A percentile compares a stretch with the other conserved stretches of the same genome.
These are phyloP conservation scores for Ostrea denselamellosa DNA, from an alignment of 1,140 invertebrate species.

Conservation along the genomic window DNA sequence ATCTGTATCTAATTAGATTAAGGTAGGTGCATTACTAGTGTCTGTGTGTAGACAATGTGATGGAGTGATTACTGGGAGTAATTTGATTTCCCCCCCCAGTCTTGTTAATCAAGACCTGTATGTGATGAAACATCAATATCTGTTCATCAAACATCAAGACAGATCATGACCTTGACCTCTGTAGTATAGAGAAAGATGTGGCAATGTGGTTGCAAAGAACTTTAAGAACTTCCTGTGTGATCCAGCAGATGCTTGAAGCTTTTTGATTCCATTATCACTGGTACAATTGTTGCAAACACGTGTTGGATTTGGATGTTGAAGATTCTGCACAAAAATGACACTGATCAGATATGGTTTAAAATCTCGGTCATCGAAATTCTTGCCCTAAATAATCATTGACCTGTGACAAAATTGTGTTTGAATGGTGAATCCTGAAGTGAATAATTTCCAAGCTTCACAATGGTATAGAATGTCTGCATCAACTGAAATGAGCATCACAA, in stretches of 20 bases:
- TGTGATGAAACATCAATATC: slow-evolving; percentile 28
- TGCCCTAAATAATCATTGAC: slow-evolving; percentile 3
- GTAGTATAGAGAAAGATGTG: slow-evolving; percentile 8
- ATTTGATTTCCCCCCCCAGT: slow-evolving; percentile 7
- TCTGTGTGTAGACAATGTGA: slow-evolving; percentile 3
- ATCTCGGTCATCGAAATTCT: slow-evolving; percentile 10
- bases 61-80: not conserved
- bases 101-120: slow-evolving; percentile 19
- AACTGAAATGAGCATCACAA: not conserved
- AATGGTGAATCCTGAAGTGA: not conserved
- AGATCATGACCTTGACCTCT: slow-evolving; percentile 13
- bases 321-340: slow-evolving; percentile 10
- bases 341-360: not conserved
- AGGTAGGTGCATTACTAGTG: slow-evolving; percentile 26
- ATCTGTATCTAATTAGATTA: slow-evolving; percentile 40
- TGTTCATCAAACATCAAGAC: slow-evolving; percentile 24
- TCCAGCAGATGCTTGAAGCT: slow-evolving; percentile 24
- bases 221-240: slow-evolving; percentile 31
- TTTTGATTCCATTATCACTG: slow-evolving; percentile 15
- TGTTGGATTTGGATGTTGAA: not conserved
- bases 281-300: not conserved
- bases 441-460: not conserved
- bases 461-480: not conserved
- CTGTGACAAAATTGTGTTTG: not conserved
- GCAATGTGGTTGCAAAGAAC: slow-evolving; percentile 3